Base-by-base conservation (phyloP, 1,140 invertebrate genomes). In the Dryas iulia region DNA sequence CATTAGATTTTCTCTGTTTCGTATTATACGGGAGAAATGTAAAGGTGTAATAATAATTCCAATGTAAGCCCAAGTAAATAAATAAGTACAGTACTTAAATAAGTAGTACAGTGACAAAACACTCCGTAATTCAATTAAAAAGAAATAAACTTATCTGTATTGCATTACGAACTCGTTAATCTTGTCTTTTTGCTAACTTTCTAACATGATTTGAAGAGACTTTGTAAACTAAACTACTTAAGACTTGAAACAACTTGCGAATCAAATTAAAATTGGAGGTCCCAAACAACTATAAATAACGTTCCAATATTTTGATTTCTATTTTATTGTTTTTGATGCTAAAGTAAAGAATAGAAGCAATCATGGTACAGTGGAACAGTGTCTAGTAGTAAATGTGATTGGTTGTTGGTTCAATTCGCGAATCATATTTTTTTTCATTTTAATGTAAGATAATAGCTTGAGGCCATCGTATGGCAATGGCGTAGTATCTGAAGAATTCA, bases 221-320 rank as follows among this genome's bases (percentile, higher is more conserved):
- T 47, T 47, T 18, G 18, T 47, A 47, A 47, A 47, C 39, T 47
- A 47, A 47, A 47, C 39, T 47, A 47, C 39, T 47, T 47, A 21
- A 47, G 39, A 47, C 7, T 47, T 5, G 18, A 18, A 21, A 47
- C 39, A 21, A 21, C 7, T 47, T 47, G 14, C 18, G 14, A 47
- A 47, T 47, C 14, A 47, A 47, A 47, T 21, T 47, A 47, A 18
- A 39, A 18, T 47, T 47, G 5, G 39, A 47, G 39, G 39, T 47
- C 21, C 8, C 3, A 47, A 35, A 18, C 18, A 47, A 18, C 39
- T 21, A 21, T 8, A n/a, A 47, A 6, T 14, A 3, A 10, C 12
- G 33, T 39, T 1, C n/a, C 12, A 18, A 21, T 21, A 21, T 18
- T 10, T 47, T 47, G 39, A 21, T 47, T 47, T 47, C 14, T 47